Evolutionary conservation across 2,797 vertebrate species (phyloP), one percentile per base, ranked within the genome.

Genomic region (Danio jaintianensis): DNA sequence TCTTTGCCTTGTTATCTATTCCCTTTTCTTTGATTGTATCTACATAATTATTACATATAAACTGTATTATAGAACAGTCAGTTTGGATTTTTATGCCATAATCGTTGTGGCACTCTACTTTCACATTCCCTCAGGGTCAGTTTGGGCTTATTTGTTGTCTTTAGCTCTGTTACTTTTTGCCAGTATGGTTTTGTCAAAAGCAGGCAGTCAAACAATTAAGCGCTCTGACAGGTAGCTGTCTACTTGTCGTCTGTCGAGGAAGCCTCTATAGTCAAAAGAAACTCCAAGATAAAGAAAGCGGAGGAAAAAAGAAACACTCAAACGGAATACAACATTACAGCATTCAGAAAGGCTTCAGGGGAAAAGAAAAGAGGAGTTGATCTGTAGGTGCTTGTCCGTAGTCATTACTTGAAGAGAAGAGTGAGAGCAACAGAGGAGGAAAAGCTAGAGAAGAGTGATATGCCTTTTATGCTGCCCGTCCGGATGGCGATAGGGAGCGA

Each of bases 321-420:
- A 82, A 84, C 71, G 48, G 80, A 85, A 85, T 85, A 83, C 58
- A 79, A 80, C 72, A 77, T 81, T 84, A 86, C n/a, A 82, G 89
- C 89, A 86, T 92, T 90, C 92, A 89, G 88, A 92, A 89, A 89
- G 88, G 90, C 90, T 90, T 89, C 86, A 89, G 91, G 68, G 76
- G 67, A 76, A 90, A 90, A 91, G 90, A 89, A 77, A 58, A 79
- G 67, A 82, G 66, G 66, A 90, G 87, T 80, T 89, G 91, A 90
- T 92, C 90, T 92, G 91, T 90, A 90, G 93, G 91, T 92, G 89
- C 91, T 92, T 93, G 93, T 94, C 93, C 90, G 84, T 90, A 90
- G 89, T 93, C 90, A 93, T 94, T 94, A 94, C 92, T 91, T 90
- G 92, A 93, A 92, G 90, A 87, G 91, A 88, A 87, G 88, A 81